These are phyloP conservation scores for Tachystola acroxantha DNA, from an alignment of 2,888 invertebrate genomes.

Conservation along the genomic window DNA sequence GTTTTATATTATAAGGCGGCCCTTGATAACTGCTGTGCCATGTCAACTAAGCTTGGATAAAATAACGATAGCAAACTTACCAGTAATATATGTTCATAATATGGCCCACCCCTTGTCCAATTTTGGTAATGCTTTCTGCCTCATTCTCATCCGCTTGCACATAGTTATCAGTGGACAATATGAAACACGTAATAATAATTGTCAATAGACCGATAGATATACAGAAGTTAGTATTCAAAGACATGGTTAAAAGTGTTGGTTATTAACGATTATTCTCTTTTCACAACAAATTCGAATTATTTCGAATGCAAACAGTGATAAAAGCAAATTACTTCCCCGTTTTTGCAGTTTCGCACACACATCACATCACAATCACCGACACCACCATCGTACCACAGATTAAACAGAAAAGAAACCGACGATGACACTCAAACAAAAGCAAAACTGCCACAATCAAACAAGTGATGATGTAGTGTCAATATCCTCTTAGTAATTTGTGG, in stretches of 20 bases:
- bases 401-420: too few relatives aligned
- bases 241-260: slow-evolving; percentile 30
- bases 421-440: too few relatives aligned
- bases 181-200: slow-evolving; percentile 47
- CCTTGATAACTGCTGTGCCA: too few relatives aligned
- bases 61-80: slow-evolving; percentile 67
- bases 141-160: slow-evolving; percentile 78
- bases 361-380: too few relatives aligned
- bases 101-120: slow-evolving; percentile 77
- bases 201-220: slow-evolving; percentile 39
- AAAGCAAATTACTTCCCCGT: too few relatives aligned
- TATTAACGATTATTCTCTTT: not conserved
- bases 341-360: too few relatives aligned
- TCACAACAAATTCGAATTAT: not conserved
- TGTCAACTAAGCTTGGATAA: too few relatives aligned
- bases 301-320: not conserved
- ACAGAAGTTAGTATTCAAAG: slow-evolving; percentile 43
- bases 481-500: too few relatives aligned
- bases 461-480: too few relatives aligned
- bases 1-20: too few relatives aligned
- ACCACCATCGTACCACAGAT: too few relatives aligned
- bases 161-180: slow-evolving; percentile 47
- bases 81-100: slow-evolving; percentile 92
- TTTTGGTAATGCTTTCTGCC: slow-evolving; percentile 76
- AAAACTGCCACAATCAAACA: too few relatives aligned